Percentiles rank a stretch among this genome's conserved stretches.
These are phyloP conservation scores for Diarsia brunnea DNA, from an alignment of 2,888 invertebrate genomes.

Conservation along the genomic window DNA sequence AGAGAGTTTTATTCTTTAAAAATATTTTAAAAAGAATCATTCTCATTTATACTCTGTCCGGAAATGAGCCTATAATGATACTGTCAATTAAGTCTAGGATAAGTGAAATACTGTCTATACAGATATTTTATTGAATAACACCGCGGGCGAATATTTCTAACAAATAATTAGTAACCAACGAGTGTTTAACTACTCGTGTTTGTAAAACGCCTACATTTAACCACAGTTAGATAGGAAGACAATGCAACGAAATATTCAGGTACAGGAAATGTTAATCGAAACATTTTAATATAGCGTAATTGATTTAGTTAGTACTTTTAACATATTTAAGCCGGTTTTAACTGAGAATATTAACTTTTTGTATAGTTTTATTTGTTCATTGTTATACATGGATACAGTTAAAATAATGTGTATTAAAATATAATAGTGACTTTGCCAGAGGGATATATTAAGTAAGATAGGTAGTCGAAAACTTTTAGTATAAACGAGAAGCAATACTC, in stretches of 20 bases:
- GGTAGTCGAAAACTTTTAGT: constrained; percentile 89
- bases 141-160: constrained; percentile 54
- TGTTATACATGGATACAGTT: constrained; percentile 73
- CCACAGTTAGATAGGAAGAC: constrained; percentile 69
- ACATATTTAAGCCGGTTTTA: constrained; percentile 71
- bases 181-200: constrained; percentile 50
- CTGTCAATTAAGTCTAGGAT: constrained; percentile 82
- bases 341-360: constrained; percentile 70
- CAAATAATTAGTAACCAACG: constrained; percentile 45
- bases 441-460: constrained; percentile 88
- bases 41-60: constrained; percentile 40
- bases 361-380: constrained; percentile 73
- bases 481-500: constrained; percentile 91
- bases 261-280: constrained; percentile 77
- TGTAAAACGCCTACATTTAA: constrained; percentile 57
- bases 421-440: constrained; percentile 85
- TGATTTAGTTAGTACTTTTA: constrained; percentile 80
- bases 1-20: constrained; percentile 56
- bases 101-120: constrained; percentile 68
- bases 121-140: constrained; percentile 41
- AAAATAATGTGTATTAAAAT: constrained; percentile 68
- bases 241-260: constrained; percentile 83
- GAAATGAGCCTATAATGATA: constrained; percentile 39
- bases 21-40: constrained; percentile 3
- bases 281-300: constrained; percentile 76